Base-by-base conservation (phyloP, 35 echinoderm and acorn worm genomes). In the Lytechinus variegatus region DNA sequence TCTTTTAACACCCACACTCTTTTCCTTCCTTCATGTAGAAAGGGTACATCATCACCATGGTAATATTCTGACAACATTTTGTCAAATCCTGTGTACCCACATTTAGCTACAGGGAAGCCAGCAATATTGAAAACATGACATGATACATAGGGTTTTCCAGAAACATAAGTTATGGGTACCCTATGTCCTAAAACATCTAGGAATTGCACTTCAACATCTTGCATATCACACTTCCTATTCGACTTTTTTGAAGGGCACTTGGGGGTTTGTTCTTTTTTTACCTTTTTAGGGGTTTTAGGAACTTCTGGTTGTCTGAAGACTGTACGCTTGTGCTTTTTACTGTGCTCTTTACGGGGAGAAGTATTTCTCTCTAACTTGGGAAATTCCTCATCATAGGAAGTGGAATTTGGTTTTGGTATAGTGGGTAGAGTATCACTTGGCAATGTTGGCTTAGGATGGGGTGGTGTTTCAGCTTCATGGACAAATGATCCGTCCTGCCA, bases 1-100 rank as follows among this genome's bases (percentile, higher is more conserved):
- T 86, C 66, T 86, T 86, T 86, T n/a, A 86, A 86, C n/a, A 86
- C n/a, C 66, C 66, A 86, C n/a, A n/a, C 66, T 86, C 66, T 86
- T n/a, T 86, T 86, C 66, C n/a, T 86, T n/a, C 66, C 66, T n/a
- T n/a, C 10, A 86, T 11, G 66, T n/a, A 86, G n/a, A 86, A 86
- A 86, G 10, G 66, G 10, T 11, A n/a, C 10, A 86, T 86, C 10
- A 10, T 86, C 66, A 86, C 66, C 66, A 86, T n/a, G n/a, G 66
- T 86, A 86, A 86, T 86, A 86, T 86, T 86, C 66, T 11, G 66
- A 86, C 66, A 86, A 86, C 10, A 86, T 86, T n/a, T 86, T n/a
- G n/a, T 86, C 66, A 86, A 86, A 11, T 86, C 10, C 10, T 11
- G 66, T 86, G 66, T 86, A 86, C n/a, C 66, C 66, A 86, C n/a